phyloP scores from a whole-genome alignment of 2,113 vertebrate species.

The sheep (Ovis aries) region ARS-UI_Ramb_v3.0 NC_056057.1:10089501-10090000 shows the following conservation, averaged over 20 bases:
- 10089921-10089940: background rate
- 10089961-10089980: background rate
- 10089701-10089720: constrained; percentile 56
- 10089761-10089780: constrained; percentile 81
- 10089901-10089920: background rate
- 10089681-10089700: constrained; percentile 66
- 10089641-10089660: constrained; percentile 65
- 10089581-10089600: constrained; percentile 21
- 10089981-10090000: background rate
- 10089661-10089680: constrained; percentile 73
- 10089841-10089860: background rate
- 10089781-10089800: constrained; percentile 79
- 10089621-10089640: constrained; percentile 71
- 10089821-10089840: background rate
- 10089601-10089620: constrained; percentile 67
- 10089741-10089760: constrained; percentile 67
- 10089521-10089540: constrained; percentile 3
- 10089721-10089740: constrained; percentile 61
- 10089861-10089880: background rate
- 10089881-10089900: background rate
- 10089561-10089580: background rate
- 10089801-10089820: constrained; percentile 78
- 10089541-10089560: constrained; percentile 47
- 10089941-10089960: background rate
- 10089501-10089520: constrained; percentile 52